Evolutionary conservation across 2,888 invertebrate genomes (phyloP).

Genomic region (Carpatolechia fugitivella): DNA sequence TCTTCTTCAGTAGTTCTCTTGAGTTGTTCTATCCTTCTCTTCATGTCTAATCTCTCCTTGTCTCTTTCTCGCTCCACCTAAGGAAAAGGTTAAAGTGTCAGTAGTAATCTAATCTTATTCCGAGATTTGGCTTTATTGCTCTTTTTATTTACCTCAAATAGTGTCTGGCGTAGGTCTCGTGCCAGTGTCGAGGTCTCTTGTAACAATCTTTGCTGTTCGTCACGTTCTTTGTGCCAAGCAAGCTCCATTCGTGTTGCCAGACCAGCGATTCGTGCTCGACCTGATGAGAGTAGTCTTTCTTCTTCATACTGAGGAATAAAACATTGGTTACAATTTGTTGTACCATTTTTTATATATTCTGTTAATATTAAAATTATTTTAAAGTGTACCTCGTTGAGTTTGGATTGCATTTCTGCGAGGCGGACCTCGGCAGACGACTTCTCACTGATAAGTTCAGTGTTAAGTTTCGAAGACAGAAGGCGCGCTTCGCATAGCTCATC

Average conservation of each 20-base stretch:
- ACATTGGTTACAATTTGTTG: background rate
- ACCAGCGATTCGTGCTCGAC: constrained; percentile 91
- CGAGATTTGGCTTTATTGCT: too few species aligned
- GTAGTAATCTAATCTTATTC: too few species aligned
- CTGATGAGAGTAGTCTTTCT: constrained; percentile 89
- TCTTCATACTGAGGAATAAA: constrained; percentile 84
- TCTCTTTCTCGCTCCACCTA: constrained; percentile 93
- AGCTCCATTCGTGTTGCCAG: constrained; percentile 92
- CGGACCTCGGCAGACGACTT: constrained; percentile 92
- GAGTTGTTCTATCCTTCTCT: constrained; percentile 90
- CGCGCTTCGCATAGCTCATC: constrained; percentile 93
- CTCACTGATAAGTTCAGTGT: constrained; percentile 94
- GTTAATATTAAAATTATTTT: background rate
- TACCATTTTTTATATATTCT: background rate
- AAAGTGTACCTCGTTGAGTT: constrained; percentile 85
- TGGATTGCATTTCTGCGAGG: constrained; percentile 92
- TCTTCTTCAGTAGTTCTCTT: constrained; percentile 93
- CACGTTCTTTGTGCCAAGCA: constrained; percentile 96
- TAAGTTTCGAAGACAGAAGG: constrained; percentile 88
- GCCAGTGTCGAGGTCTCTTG: constrained; percentile 95
- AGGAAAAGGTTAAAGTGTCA: background rate
- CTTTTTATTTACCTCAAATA: constrained; percentile 82
- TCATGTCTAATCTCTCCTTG: constrained; percentile 91
- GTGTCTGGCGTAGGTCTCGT: constrained; percentile 90
- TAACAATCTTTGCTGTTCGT: constrained; percentile 92